phyloP scores from a whole-genome alignment of 2,113 vertebrate species.

The Apodemus speciosus region DNA sequence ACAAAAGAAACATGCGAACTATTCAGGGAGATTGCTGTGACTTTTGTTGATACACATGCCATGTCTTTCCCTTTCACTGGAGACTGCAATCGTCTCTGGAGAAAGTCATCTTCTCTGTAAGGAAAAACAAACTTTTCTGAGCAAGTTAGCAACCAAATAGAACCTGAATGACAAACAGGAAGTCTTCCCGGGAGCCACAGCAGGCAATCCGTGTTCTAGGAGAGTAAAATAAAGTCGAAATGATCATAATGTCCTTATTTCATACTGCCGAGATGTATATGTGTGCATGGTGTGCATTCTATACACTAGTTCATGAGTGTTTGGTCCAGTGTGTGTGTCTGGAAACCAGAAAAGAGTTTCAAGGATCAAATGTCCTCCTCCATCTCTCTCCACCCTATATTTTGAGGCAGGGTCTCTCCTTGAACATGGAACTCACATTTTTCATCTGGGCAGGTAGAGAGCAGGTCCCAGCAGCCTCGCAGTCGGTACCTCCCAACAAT shows the following conservation, averaged over 20 bases:
- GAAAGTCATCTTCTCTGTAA: background rate
- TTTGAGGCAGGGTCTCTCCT: background rate
- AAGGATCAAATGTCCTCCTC: background rate
- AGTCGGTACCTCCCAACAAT: too few relatives aligned
- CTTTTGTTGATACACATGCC: background rate
- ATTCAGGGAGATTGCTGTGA: conserved; percentile 18
- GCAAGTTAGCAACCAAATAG: background rate
- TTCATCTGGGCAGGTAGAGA: background rate
- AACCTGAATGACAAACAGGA: conserved; percentile 3
- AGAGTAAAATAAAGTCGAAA: background rate
- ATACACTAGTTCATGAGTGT: background rate
- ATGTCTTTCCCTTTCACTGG: background rate
- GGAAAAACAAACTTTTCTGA: conserved; percentile 15
- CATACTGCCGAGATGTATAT: background rate
- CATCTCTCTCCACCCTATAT: background rate
- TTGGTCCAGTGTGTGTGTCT: background rate
- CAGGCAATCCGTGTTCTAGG: background rate
- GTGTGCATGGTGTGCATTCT: background rate
- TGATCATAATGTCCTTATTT: background rate
- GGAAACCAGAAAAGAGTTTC: too few relatives aligned
- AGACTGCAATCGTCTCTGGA: background rate
- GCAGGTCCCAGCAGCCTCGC: background rate
- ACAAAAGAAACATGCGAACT: conserved; percentile 50
- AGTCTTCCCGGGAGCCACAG: background rate
- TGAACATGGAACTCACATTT: background rate